phyloP scores from a whole-genome alignment of 1,140 invertebrate species.

The Polyergus mexicanus region DNA sequence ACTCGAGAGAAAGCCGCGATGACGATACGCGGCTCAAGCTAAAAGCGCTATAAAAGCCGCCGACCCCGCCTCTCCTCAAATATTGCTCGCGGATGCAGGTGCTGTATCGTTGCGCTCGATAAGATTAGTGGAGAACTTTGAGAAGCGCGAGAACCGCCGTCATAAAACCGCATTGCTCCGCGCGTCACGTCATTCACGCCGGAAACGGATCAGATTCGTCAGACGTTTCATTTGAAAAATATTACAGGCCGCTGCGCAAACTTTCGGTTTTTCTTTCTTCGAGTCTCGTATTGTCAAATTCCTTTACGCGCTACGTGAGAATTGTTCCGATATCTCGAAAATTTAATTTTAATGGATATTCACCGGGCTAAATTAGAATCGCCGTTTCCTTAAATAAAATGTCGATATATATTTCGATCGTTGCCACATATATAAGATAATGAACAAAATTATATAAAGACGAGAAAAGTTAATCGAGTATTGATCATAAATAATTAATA shows the following conservation, averaged over 20 bases:
- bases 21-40: conserved; percentile 28
- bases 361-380: background rate
- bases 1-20: conserved; percentile 30
- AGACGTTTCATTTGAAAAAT: conserved; percentile 1
- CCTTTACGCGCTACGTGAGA: background rate
- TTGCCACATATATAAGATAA: background rate
- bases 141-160: conserved; percentile 36
- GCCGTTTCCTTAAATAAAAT: background rate
- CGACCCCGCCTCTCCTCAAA: conserved; percentile 44
- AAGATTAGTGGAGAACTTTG: conserved; percentile 64
- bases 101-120: conserved; percentile 43
- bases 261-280: background rate
- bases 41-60: conserved; percentile 69
- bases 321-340: background rate
- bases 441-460: background rate
- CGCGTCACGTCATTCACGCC: background rate
- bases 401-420: background rate
- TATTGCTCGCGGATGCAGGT: conserved; percentile 66
- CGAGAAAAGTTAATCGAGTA: background rate
- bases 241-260: background rate
- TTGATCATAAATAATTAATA: background rate
- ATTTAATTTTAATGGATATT: background rate
- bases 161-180: conserved; percentile 33
- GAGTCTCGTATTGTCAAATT: background rate
- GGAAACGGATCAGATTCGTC: background rate